Conservation (phyloP, 2,113 vertebrate species). For the Psittacara wagleri region DNA sequence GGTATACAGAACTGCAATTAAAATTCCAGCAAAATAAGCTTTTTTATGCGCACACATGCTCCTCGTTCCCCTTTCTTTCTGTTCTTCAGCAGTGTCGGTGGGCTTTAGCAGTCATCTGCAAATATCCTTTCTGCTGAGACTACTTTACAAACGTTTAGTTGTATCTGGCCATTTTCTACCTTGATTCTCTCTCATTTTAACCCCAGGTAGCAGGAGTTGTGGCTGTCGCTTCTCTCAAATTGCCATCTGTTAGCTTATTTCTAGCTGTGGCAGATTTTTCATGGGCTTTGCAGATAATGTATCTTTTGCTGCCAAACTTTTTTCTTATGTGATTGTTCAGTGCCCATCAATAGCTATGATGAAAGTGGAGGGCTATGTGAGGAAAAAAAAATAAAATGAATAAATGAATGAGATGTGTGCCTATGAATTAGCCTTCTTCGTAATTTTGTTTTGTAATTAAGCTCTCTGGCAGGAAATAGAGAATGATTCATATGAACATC, state of each 20-base stretch:
- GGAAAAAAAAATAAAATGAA: neutral
- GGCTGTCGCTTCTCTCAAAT: neutral
- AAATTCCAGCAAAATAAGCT: neutral
- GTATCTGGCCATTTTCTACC: neutral
- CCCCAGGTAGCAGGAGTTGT: neutral
- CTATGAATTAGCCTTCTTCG: neutral
- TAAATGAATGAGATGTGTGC: neutral
- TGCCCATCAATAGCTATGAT: neutral
- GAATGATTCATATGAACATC: neutral
- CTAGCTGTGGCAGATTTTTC: neutral
- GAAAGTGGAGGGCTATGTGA: neutral
- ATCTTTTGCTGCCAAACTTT: neutral
- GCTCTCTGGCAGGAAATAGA: neutral
- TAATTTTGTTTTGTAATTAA: neutral
- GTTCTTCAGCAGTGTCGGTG: neutral
- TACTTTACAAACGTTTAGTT: neutral
- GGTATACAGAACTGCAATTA: neutral
- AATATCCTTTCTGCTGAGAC: neutral
- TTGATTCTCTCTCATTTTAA: neutral
- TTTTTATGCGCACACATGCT: neutral
- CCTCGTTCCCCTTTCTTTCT: neutral
- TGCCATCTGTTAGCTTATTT: neutral
- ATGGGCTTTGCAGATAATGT: neutral
- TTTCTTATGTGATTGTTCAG: neutral
- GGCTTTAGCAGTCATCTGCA: neutral